These are phyloP conservation scores for Stenolophus ochropezus DNA, from an alignment of 2,888 invertebrate species.

Conservation along the genomic window DNA sequence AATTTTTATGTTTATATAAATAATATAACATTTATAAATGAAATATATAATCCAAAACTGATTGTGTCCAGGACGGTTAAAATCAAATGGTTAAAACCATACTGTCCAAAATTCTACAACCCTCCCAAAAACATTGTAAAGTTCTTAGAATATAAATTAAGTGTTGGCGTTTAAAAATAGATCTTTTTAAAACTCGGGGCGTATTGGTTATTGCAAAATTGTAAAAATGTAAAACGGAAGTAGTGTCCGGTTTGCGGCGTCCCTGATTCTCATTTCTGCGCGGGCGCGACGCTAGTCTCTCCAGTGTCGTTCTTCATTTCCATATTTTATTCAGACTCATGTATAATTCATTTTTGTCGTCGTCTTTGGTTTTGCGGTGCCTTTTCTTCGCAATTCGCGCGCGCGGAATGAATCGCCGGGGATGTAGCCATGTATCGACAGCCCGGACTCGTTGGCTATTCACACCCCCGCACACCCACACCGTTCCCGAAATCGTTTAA, in stretches of 20 bases:
- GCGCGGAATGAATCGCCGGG: slow-evolving; percentile 64
- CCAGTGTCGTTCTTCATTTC: slow-evolving; percentile 69
- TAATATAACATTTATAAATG: too few species aligned
- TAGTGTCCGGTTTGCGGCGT: not conserved
- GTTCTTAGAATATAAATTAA: too few species aligned
- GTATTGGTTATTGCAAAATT: not conserved
- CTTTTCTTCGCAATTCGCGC: slow-evolving; percentile 66
- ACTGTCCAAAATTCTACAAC: too few species aligned
- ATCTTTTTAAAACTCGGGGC: not conserved
- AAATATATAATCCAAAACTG: too few species aligned
- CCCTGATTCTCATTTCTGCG: slow-evolving; percentile 64
- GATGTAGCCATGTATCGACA: slow-evolving; percentile 65
- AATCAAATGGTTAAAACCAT: too few species aligned
- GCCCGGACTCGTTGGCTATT: not conserved
- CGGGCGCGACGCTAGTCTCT: slow-evolving; percentile 58
- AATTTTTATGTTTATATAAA: too few species aligned
- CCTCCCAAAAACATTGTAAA: too few species aligned
- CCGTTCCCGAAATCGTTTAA: not conserved
- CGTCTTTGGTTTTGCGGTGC: slow-evolving; percentile 66
- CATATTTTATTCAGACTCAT: slow-evolving; percentile 71
- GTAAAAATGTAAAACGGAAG: slow-evolving; percentile 1
- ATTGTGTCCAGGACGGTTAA: too few species aligned
- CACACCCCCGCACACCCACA: not conserved
- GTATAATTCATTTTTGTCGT: slow-evolving; percentile 71
- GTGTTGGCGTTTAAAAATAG: too few species aligned